Evolutionary conservation across 1,140 invertebrate genomes (phyloP).

Genomic region (Drosophila sulfurigaster): DNA sequence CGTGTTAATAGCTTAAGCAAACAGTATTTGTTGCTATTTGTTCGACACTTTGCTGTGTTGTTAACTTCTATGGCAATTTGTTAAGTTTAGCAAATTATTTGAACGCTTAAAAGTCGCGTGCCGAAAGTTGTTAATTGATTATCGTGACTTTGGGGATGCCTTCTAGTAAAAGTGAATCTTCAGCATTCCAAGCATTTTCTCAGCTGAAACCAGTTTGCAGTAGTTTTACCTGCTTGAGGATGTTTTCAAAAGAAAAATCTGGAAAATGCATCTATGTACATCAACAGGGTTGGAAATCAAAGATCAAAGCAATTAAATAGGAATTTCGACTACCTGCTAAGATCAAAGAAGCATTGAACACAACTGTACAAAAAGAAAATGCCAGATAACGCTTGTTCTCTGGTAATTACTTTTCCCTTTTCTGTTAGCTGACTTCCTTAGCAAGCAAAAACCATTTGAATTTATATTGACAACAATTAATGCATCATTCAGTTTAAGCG

Average conservation of each 20-base stretch:
- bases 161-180: constrained; percentile 21
- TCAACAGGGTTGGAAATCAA: constrained; percentile 20
- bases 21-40: constrained; percentile 22
- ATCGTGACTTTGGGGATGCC: neutral
- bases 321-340: constrained; percentile 35
- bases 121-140: constrained; percentile 36
- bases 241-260: neutral
- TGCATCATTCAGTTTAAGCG: neutral
- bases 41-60: constrained; percentile 14
- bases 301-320: constrained; percentile 22
- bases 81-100: constrained; percentile 35
- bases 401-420: neutral
- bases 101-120: constrained; percentile 34
- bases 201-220: constrained; percentile 16
- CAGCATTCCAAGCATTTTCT: neutral
- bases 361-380: constrained; percentile 24
- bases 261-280: neutral
- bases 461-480: neutral
- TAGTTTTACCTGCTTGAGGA: constrained; percentile 20
- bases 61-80: constrained; percentile 26
- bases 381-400: neutral
- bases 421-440: neutral
- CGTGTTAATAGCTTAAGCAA: constrained; percentile 37
- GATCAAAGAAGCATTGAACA: neutral
- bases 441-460: neutral